phyloP scores from a whole-genome alignment of 2,888 invertebrate genomes.

The Orchesellides sinensis region DNA sequence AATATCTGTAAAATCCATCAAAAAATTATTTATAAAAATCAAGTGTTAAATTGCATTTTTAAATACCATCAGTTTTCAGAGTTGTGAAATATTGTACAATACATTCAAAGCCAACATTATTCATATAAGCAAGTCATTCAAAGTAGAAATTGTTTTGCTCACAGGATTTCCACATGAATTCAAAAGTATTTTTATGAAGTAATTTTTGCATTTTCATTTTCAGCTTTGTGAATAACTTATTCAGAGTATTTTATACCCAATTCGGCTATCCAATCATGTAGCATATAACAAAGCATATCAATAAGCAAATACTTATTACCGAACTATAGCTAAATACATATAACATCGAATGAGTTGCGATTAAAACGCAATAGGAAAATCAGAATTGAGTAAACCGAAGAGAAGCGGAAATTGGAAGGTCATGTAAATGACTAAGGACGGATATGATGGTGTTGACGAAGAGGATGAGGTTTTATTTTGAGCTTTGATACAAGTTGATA shows the following conservation, averaged over 20 bases:
- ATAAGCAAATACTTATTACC: no score
- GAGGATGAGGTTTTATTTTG: constrained; percentile 47
- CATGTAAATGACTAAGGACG: constrained; percentile 48
- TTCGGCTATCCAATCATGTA: not conserved
- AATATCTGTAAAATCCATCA: constrained; percentile 80
- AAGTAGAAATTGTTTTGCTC: not conserved
- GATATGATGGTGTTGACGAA: constrained; percentile 28
- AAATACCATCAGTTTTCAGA: not conserved
- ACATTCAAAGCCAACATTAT: no score
- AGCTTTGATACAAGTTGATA: constrained; percentile 34
- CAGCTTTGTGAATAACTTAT: not conserved
- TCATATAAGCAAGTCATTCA: no score
- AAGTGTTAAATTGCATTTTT: not conserved
- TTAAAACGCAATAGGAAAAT: not conserved
- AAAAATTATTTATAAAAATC: constrained; percentile 15
- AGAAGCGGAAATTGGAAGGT: constrained; percentile 59
- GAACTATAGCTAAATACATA: not conserved
- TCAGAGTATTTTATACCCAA: not conserved
- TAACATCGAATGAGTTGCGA: not conserved
- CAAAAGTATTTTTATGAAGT: constrained; percentile 29
- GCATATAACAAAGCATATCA: no score
- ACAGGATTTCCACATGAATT: constrained; percentile 57
- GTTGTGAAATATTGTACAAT: not conserved
- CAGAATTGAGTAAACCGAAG: no score
- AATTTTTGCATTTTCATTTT: constrained; percentile 15